Evolutionary conservation across 2,797 vertebrate species (phyloP).

Genomic region (Urophycis tenuis): DNA sequence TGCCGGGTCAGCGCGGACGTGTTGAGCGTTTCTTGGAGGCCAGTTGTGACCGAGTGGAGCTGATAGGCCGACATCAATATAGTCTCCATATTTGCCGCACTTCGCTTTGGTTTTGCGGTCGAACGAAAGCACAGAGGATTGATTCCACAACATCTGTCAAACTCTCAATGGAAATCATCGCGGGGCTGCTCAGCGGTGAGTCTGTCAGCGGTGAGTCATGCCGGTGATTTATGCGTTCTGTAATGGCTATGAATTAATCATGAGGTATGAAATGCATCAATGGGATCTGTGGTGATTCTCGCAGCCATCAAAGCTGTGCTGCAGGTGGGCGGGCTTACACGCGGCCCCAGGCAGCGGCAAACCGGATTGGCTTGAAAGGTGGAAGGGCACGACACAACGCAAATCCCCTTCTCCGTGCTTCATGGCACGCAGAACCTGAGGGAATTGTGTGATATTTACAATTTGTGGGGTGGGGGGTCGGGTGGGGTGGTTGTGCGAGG

Average conservation of each 20-base stretch:
- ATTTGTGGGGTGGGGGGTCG: not conserved
- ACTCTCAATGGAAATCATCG: constrained; percentile 23
- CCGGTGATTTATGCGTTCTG: constrained; percentile 29
- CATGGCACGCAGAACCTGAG: not conserved
- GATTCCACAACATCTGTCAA: constrained; percentile 41
- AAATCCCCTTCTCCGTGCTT: not conserved
- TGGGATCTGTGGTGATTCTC: constrained; percentile 47
- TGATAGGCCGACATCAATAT: too few relatives aligned
- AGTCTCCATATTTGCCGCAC: not conserved
- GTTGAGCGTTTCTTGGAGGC: not conserved
- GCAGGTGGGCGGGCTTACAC: constrained; percentile 38
- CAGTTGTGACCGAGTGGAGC: too few relatives aligned
- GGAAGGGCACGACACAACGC: not conserved
- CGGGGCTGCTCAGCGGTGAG: constrained; percentile 22
- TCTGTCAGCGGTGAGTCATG: constrained; percentile 56
- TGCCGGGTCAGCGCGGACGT: too few relatives aligned
- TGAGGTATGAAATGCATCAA: constrained; percentile 50
- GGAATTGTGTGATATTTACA: not conserved
- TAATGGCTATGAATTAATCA: constrained; percentile 61
- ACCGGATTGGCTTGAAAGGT: constrained; percentile 63
- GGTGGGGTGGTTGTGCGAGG: too few relatives aligned
- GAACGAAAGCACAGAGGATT: constrained; percentile 8
- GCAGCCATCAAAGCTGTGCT: constrained; percentile 46
- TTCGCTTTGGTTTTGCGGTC: too few relatives aligned
- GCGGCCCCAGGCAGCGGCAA: constrained; percentile 50